Evolutionary conservation across 35 echinoderm and acorn worm genomes (phyloP).

Genomic region (Ophiothrix spiculata): DNA sequence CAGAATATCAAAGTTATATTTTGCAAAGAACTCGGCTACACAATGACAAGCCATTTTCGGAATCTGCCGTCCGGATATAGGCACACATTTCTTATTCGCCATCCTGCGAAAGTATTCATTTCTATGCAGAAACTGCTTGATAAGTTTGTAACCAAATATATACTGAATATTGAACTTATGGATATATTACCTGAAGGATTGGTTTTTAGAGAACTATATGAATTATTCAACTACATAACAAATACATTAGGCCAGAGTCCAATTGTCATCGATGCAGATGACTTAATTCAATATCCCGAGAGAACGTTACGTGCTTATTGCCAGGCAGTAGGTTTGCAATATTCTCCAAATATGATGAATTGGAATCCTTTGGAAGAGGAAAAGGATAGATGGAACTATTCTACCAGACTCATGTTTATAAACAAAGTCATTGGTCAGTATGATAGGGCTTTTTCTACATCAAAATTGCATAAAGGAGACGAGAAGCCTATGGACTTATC

Average conservation of each 20-base stretch:
- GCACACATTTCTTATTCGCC: constrained; percentile 74
- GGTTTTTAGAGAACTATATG: constrained; percentile 69
- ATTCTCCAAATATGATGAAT: constrained; percentile 44
- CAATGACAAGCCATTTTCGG: constrained; percentile 53
- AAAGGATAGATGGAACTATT: constrained; percentile 61
- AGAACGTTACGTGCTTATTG: constrained; percentile 62
- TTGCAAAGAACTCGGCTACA: constrained; percentile 70
- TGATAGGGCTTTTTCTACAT: constrained; percentile 63
- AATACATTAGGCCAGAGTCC: constrained; percentile 66
- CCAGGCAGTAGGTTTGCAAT: constrained; percentile 60
- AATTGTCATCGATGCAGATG: constrained; percentile 82
- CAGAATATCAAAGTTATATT: constrained; percentile 56
- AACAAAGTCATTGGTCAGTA: constrained; percentile 84
- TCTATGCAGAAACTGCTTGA: constrained; percentile 58
- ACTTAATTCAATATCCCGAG: constrained; percentile 58
- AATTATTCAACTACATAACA: constrained; percentile 56
- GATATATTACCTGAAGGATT: constrained; percentile 47
- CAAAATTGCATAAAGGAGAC: constrained; percentile 28
- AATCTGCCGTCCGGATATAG: constrained; percentile 42
- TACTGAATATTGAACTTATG: constrained; percentile 37
- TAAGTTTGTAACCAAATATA: constrained; percentile 44
- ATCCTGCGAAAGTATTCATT: constrained; percentile 68
- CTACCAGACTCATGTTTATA: constrained; percentile 74
- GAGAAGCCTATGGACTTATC: constrained; percentile 20
- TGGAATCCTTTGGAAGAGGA: constrained; percentile 70